Conservation (phyloP, 2,113 vertebrate species). For the Dendropsophus ebraccatus region DNA sequence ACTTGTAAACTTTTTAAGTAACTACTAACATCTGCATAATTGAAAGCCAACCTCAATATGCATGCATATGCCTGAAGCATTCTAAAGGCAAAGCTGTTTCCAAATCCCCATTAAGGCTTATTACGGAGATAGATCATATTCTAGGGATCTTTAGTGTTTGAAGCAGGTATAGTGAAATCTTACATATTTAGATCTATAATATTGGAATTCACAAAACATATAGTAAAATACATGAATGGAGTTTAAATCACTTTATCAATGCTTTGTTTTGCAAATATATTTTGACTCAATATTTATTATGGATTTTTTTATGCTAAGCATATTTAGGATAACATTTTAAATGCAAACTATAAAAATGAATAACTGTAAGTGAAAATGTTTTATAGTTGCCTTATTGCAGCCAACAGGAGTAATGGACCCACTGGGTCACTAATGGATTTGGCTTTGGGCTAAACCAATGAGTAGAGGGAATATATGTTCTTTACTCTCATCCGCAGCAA, state of each 20-base stretch:
- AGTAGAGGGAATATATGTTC: too few species aligned
- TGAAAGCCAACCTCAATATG: slow-evolving; percentile 53
- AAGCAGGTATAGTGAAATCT: slow-evolving; percentile 1
- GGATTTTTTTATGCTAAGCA: neutral
- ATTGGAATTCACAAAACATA: neutral
- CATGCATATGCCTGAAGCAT: slow-evolving; percentile 52
- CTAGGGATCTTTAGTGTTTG: slow-evolving; percentile 9
- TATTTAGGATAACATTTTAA: neutral
- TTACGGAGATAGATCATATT: slow-evolving; percentile 47
- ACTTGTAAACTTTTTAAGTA: slow-evolving; percentile 53
- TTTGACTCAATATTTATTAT: neutral
- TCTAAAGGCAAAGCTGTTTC: slow-evolving; percentile 54
- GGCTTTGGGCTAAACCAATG: too few species aligned
- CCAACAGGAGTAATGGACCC: too few species aligned
- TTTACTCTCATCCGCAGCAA: too few species aligned
- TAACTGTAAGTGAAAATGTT: neutral
- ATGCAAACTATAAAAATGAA: neutral
- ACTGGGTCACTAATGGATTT: too few species aligned
- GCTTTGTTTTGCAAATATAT: neutral
- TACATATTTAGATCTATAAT: neutral
- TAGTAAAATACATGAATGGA: neutral
- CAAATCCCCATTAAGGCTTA: slow-evolving; percentile 52
- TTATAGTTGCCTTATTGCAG: neutral
- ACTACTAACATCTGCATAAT: slow-evolving; percentile 50
- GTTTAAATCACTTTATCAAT: neutral